phyloP scores from a whole-genome alignment of 2,888 invertebrate species.

The Lordiphosa fenestrarum region DNA sequence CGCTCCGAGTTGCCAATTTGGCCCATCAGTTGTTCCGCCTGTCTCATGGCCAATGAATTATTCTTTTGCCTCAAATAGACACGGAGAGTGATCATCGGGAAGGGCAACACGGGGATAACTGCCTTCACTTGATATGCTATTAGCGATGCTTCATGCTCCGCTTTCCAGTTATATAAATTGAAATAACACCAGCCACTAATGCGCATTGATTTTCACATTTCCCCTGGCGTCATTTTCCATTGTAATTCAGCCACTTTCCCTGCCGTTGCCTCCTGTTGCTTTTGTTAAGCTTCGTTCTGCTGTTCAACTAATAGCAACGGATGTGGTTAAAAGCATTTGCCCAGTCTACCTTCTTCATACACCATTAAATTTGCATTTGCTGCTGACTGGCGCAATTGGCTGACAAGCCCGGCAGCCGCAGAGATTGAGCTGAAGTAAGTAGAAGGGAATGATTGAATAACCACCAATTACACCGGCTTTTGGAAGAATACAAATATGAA shows the following conservation, averaged over 20 bases:
- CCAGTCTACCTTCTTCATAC: slow-evolving; percentile 69
- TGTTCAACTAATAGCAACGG: slow-evolving; percentile 67
- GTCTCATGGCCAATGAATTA: background rate
- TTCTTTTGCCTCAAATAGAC: background rate
- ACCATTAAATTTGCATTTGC: slow-evolving; percentile 75
- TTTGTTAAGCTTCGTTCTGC: slow-evolving; percentile 25
- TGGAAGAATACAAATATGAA: background rate
- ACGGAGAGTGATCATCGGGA: background rate
- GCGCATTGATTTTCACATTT: slow-evolving; percentile 70
- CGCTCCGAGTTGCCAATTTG: no score
- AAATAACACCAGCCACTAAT: slow-evolving; percentile 66
- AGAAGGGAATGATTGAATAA: slow-evolving; percentile 3
- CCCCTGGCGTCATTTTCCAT: slow-evolving; percentile 60
- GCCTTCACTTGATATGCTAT: slow-evolving; percentile 46
- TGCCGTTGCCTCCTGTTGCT: slow-evolving; percentile 11
- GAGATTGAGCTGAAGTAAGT: background rate
- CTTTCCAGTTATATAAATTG: slow-evolving; percentile 40
- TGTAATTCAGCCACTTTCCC: slow-evolving; percentile 35
- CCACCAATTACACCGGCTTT: background rate
- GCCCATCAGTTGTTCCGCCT: no score
- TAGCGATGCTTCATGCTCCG: slow-evolving; percentile 36
- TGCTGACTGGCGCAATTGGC: slow-evolving; percentile 65
- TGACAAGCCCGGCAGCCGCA: slow-evolving; percentile 16
- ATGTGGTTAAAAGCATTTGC: slow-evolving; percentile 74
- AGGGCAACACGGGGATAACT: slow-evolving; percentile 1